Base-by-base conservation (phyloP, 2,888 invertebrate genomes). In the Eupithecia insigniata region DNA sequence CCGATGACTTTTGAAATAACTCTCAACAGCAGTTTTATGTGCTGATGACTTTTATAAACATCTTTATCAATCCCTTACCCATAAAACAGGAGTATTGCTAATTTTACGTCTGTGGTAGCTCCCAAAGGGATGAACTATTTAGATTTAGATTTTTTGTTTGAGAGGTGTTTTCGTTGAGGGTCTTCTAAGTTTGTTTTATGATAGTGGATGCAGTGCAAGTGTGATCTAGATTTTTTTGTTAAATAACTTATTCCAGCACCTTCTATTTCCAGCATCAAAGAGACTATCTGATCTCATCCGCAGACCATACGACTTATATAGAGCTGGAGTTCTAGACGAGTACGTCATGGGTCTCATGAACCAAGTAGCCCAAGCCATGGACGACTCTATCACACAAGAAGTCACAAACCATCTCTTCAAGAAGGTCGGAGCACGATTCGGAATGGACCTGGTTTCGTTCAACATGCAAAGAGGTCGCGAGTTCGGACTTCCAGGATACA, bases 301-400 rank as follows among this genome's bases (percentile, higher is more conserved):
- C 81, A 96, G 98, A 83, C 98, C 98, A 0, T 98, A 97, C 87
- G 98, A 98, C 89, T 93, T 98, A 78, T 98, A 98, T 91, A 95
- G 98, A 84, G 98, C 98, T 26, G 98, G 98, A 70, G 97, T 98
- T 5, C 92, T 98, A 39, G 98, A 98, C 86, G 98, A 98, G 90
- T 98, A 98, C 87, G 96, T 98, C 46, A 98, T 98, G 97, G 98
- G 98, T 51, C 92, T 98, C 77, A 97, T 98, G 96, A 98, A 98
- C 89, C 98, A 98, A 94, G 98, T 98, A 30, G 98, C 98, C 1
- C 98, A 98, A 90, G 98, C 98, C 85, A 98, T 98, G 97, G 98
- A 98, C 87, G 98, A 98, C 88, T 98, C 98, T 0, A 98, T 98
- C 79, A 98, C 98, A 0, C 96, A 96, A 83, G 96, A 98, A 95